Evolutionary conservation across 2,888 invertebrate genomes (phyloP), one percentile per base, ranked within the genome.

Genomic region (Drepana falcataria): DNA sequence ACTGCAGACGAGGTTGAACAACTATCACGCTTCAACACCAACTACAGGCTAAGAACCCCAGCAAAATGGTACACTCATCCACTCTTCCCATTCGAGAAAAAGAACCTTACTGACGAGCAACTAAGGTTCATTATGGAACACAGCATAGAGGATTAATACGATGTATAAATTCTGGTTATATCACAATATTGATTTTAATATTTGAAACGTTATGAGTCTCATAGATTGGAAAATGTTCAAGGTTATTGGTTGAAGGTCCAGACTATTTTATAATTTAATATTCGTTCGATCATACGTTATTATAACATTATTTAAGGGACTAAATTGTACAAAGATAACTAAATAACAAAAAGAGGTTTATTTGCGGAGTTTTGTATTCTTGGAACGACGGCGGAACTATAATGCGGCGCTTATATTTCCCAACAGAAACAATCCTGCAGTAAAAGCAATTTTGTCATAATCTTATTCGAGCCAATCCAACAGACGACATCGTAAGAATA

Each of bases 11-110:
- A 94, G 69, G 85, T 93, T 56, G 68, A 77, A 34, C 67, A 91
- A 49, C 66, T 94, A 64, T 93, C 93, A 55, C 70, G 77, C 3
- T 93, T 91, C 64, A 87, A 93, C 68, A 83, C 65, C 53, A 78
- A 85, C 71, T 88, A 88, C 63, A 77, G 85, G 56, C 77, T 88
- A 5, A 74, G 87, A 54, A 85, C 85, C 35, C 83, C 81, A 5
- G 85, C 66, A n/a, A 85, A 85, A 64, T 85, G 83, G 83, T 88
- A 88, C 60, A 61, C 78, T 37, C 87, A 89, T 60, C 85, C 85
- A 6, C 63, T 83, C 47, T 89, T 87, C 56, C 87, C 87, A 1
- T 89, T 87, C 54, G 85, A 85, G 64, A 88, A 83, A 68, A 83
- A 85, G 68, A 82, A 83, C 60, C 76, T 87, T 53, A 83, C 83